Evolutionary conservation across 2,888 invertebrate species (phyloP).

Genomic region (Peribatodes rhomboidaria): DNA sequence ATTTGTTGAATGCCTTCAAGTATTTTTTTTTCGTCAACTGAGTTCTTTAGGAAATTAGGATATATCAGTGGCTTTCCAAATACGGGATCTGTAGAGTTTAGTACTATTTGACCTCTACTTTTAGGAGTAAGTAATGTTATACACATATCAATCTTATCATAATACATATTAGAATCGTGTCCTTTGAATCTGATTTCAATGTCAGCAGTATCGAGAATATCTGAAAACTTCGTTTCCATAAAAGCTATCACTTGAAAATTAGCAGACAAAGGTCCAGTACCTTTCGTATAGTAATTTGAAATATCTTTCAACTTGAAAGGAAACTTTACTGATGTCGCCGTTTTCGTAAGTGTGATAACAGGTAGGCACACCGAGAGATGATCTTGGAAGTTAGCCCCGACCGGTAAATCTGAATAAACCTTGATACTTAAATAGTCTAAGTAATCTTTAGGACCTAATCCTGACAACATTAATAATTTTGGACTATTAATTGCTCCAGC

Average conservation of each 20-base stretch:
- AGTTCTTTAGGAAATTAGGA: constrained; percentile 77
- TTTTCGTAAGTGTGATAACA: constrained; percentile 72
- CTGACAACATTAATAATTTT: constrained; percentile 80
- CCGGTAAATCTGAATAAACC: constrained; percentile 71
- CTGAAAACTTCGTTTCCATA: constrained; percentile 73
- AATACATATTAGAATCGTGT: constrained; percentile 81
- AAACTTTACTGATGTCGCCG: constrained; percentile 71
- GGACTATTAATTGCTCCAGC: constrained; percentile 81
- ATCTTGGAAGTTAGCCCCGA: constrained; percentile 81
- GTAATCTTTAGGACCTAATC: constrained; percentile 78
- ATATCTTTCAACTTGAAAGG: constrained; percentile 78
- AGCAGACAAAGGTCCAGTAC: constrained; percentile 76
- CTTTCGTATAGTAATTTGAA: constrained; percentile 74
- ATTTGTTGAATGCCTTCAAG: constrained; percentile 77
- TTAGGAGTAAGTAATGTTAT: constrained; percentile 76
- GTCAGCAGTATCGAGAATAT: constrained; percentile 75
- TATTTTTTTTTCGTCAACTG: constrained; percentile 72
- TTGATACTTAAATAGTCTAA: constrained; percentile 77
- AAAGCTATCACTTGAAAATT: constrained; percentile 81
- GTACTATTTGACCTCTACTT: constrained; percentile 76
- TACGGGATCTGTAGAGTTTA: constrained; percentile 73
- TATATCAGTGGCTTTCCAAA: constrained; percentile 78
- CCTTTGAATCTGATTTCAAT: constrained; percentile 80
- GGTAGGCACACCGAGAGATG: constrained; percentile 79
- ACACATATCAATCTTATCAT: constrained; percentile 78